These are phyloP conservation scores for Lepeophtheirus salmonis DNA, from an alignment of 1,140 invertebrate species.

Conservation along the genomic window DNA sequence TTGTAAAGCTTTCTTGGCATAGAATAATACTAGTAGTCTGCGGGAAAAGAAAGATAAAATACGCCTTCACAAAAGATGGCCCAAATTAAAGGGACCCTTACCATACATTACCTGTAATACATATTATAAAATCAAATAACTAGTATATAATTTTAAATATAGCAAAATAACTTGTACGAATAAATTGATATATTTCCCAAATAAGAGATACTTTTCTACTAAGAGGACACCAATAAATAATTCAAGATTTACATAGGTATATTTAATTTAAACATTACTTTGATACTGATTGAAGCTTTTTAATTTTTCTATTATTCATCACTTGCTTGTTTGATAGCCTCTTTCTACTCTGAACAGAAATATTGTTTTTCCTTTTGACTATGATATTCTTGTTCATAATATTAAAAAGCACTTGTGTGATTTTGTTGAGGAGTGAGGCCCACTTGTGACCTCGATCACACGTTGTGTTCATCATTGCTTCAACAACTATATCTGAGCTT, in stretches of 20 bases:
- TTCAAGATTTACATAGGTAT: neutral
- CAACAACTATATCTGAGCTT: neutral
- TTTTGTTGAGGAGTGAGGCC: too few relatives aligned
- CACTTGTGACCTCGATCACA: neutral
- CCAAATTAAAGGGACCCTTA: too few relatives aligned
- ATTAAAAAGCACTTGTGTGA: too few relatives aligned
- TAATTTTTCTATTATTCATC: neutral
- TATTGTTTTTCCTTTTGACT: neutral
- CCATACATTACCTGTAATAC: too few relatives aligned
- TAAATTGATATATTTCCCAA: neutral
- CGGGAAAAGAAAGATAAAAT: too few relatives aligned
- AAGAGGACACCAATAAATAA: neutral
- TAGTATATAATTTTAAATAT: too few relatives aligned
- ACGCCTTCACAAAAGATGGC: too few relatives aligned
- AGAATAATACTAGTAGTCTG: too few relatives aligned
- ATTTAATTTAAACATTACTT: neutral
- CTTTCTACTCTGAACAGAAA: neutral
- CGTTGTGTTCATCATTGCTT: neutral
- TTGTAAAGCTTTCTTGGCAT: too few relatives aligned
- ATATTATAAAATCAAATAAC: too few relatives aligned
- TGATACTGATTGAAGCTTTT: neutral
- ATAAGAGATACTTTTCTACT: neutral
- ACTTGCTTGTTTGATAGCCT: neutral
- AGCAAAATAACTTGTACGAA: too few relatives aligned
- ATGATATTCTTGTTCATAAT: neutral